Conservation (phyloP, 2,888 invertebrate genomes). For the Laspeyria flexula region DNA sequence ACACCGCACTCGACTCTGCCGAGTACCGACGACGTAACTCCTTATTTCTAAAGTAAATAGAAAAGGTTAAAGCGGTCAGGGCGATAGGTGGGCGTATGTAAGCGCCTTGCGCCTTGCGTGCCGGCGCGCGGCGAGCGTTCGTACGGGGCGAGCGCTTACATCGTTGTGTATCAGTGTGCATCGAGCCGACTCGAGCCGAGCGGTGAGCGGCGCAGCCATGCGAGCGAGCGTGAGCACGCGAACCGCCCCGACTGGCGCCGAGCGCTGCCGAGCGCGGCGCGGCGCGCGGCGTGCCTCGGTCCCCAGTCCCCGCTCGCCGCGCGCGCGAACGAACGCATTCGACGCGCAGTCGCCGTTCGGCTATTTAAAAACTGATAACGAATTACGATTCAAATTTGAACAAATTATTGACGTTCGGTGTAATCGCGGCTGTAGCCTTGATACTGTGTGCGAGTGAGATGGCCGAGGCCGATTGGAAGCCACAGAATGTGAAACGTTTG, state of each 20-base stretch:
- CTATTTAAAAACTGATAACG: slow-evolving; percentile 30
- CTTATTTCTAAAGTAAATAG: slow-evolving; percentile 34
- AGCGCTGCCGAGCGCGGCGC: slow-evolving; percentile 45
- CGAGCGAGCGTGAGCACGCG: slow-evolving; percentile 41
- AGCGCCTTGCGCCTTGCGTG: too few relatives aligned
- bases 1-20: slow-evolving; percentile 6
- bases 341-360: slow-evolving; percentile 55
- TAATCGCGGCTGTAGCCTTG: slow-evolving; percentile 36
- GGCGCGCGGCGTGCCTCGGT: slow-evolving; percentile 24
- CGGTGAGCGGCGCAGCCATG: slow-evolving; percentile 34
- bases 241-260: slow-evolving; percentile 48
- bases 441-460: slow-evolving; percentile 42
- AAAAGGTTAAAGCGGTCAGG: slow-evolving; percentile 40
- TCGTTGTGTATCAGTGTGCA: slow-evolving; percentile 29
- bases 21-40: slow-evolving; percentile 8
- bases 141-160: slow-evolving; percentile 7
- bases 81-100: slow-evolving; percentile 25
- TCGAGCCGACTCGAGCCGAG: slow-evolving; percentile 31
- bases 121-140: too few relatives aligned
- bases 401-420: slow-evolving; percentile 30
- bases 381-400: slow-evolving; percentile 18
- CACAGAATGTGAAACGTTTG: slow-evolving; percentile 59
- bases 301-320: slow-evolving; percentile 49
- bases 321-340: slow-evolving; percentile 50
- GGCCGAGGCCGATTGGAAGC: slow-evolving; percentile 70